Evolutionary conservation across 2,888 invertebrate genomes (phyloP).

Genomic region (Branchellion lobata): DNA sequence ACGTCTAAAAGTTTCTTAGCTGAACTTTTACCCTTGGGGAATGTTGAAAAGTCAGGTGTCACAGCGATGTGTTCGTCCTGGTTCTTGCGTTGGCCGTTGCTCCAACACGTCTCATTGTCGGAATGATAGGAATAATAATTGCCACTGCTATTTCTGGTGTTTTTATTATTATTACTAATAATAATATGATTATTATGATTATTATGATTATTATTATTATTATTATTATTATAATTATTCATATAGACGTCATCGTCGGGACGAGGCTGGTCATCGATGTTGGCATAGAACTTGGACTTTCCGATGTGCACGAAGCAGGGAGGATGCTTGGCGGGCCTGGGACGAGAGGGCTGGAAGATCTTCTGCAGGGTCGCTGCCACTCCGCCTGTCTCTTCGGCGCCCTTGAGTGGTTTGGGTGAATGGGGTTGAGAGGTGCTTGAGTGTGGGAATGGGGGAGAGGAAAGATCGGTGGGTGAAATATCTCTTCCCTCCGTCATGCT

Average conservation of each 20-base stretch:
- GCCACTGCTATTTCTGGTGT: not conserved
- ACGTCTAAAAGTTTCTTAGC: no score
- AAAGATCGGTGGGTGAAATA: no score
- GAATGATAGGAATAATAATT: no score
- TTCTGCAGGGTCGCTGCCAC: not conserved
- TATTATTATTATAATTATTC: not conserved
- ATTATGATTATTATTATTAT: not conserved
- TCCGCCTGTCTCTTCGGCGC: not conserved
- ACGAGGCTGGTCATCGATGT: not conserved
- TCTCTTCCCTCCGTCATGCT: no score
- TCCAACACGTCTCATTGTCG: no score
- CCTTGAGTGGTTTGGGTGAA: no score
- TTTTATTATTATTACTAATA: not conserved
- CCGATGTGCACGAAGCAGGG: conserved; percentile 10
- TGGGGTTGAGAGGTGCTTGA: no score
- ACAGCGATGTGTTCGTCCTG: no score
- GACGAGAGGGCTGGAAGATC: not conserved
- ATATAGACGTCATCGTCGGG: not conserved
- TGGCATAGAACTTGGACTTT: conserved; percentile 14
- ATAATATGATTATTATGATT: not conserved
- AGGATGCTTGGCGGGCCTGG: not conserved
- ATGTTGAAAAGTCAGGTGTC: no score
- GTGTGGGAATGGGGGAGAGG: no score
- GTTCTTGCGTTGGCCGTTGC: no score
- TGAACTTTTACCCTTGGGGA: no score